These are phyloP conservation scores for Cantharis nigra DNA, from an alignment of 2,888 invertebrate genomes.

Conservation along the genomic window DNA sequence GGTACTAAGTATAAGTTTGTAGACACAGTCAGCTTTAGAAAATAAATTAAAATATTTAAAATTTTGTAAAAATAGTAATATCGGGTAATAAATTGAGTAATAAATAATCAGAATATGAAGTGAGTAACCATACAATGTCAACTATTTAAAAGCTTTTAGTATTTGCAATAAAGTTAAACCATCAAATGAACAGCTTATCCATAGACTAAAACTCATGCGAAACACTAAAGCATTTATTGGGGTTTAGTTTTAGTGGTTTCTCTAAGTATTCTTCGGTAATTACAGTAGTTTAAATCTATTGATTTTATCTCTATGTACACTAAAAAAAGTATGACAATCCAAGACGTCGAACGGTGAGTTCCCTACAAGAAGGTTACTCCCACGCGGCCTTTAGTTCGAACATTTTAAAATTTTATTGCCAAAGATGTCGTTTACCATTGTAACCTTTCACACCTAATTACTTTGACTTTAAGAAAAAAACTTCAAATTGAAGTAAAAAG, in stretches of 20 bases:
- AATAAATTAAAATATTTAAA: not conserved
- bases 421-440: not conserved
- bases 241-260: not conserved
- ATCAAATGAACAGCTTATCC: not conserved
- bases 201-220: not conserved
- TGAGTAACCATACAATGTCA: not conserved
- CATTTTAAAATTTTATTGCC: not conserved
- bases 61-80: not conserved
- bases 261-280: not conserved
- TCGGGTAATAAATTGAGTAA: not conserved
- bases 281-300: not conserved
- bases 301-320: not conserved
- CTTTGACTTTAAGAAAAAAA: not conserved
- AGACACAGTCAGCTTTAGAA: not conserved
- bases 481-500: not conserved
- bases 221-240: not conserved
- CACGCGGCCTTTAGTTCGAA: not conserved
- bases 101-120: not conserved
- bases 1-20: not conserved
- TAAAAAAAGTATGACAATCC: conserved; percentile 32
- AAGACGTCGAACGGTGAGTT: not conserved
- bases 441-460: not conserved
- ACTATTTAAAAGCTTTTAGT: not conserved
- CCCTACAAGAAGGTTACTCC: not conserved
- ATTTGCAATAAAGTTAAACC: not conserved